Base-by-base conservation (phyloP, 2,797 vertebrate species). In the Mormyrus proboscirostris region DNA sequence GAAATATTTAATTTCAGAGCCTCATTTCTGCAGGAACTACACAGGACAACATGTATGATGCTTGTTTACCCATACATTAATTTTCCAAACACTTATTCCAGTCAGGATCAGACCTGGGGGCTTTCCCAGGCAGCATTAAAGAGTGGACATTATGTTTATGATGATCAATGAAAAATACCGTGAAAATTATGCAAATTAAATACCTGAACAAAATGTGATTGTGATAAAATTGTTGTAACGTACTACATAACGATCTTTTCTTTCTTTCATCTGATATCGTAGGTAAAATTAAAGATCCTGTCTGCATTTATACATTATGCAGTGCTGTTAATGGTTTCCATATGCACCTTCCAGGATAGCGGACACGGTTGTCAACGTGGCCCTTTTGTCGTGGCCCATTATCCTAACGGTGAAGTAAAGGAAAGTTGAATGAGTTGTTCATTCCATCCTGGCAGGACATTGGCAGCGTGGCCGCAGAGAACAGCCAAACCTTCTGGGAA, bases 391-490 rank as follows among this genome's bases (percentile, higher is more conserved):
- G 22, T 49, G 25, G 49, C 22, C 47, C 22, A 4, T 25, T 51
- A 51, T 51, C 49, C 82, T 47, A 0, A 51, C 1, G 44, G 44
- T 50, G 82, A 51, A n/a, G n/a, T 85, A 50, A 85, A 85, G 47
- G 82, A 84, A 84, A 84, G 44, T 84, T 8, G 44, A 51, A 85
- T 51, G 22, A 85, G 47, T 51, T 51, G 44, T n/a, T 50, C 49
- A 49, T 85, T 85, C 82, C n/a, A 14, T 25, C 47, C 50, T 85
- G 47, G 82, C 82, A 85, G 82, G n/a, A 85, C 82, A 25, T 47
- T 14, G 19, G 82, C 19, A 50, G n/a, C 82, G 0, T 2, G 49
- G 82, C 82, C 49, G n/a, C 82, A 85, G 41, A 85, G 82, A 22
- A 51, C 82, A 85, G 47, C 83, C 10, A 51, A 51, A 53, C 25